A percentile compares a stretch with the other conserved stretches of the same genome.
phyloP scores from a whole-genome alignment of 2,888 invertebrate genomes.

The Drosophila buzzatii region DNA sequence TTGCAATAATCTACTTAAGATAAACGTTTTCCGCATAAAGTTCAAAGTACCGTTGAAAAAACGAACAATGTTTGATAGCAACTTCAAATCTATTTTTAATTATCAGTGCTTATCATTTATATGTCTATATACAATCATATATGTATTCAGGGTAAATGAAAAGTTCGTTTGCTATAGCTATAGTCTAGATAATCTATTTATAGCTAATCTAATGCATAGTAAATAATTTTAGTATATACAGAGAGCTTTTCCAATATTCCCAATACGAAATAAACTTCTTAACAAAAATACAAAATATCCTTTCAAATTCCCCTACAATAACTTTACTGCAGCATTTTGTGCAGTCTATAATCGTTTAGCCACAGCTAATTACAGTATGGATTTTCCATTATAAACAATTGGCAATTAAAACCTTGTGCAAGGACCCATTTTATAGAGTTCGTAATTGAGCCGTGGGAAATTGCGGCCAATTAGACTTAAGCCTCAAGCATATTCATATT shows the following conservation, averaged over 20 bases:
- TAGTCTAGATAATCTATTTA: not conserved
- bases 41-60: constrained; percentile 2
- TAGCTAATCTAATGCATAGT: not conserved
- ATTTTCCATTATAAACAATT: constrained; percentile 18
- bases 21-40: not conserved
- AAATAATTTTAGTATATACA: not conserved
- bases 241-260: not conserved
- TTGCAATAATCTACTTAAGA: not conserved
- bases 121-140: not conserved
- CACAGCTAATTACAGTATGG: not conserved
- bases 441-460: constrained; percentile 5
- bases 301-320: not conserved
- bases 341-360: not conserved
- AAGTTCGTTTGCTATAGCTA: not conserved
- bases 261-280: not conserved
- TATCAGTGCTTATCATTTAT: constrained; percentile 15
- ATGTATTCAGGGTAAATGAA: not conserved
- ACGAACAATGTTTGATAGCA: constrained; percentile 4
- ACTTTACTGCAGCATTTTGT: not conserved
- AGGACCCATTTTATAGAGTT: not conserved
- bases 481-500: not conserved
- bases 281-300: not conserved
- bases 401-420: not conserved
- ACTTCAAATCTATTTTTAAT: constrained; percentile 8
- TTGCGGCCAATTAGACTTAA: not conserved